Evolutionary conservation across 2,888 invertebrate species (phyloP).

Genomic region (Callinectes sapidus): DNA sequence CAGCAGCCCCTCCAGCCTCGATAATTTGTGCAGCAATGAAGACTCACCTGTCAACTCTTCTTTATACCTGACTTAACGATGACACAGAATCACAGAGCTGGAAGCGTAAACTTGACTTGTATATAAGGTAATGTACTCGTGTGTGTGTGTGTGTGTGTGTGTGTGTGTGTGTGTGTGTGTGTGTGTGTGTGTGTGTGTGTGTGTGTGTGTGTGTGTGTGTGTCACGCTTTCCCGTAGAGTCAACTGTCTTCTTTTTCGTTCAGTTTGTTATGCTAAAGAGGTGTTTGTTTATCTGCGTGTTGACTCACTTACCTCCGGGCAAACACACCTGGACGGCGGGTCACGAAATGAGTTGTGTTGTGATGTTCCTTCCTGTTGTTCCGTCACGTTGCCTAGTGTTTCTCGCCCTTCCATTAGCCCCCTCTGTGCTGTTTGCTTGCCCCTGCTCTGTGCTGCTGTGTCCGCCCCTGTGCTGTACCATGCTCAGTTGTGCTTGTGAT

Average conservation of each 20-base stretch:
- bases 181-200: neutral
- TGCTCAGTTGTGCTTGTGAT: neutral
- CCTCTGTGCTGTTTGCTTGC: too few species aligned
- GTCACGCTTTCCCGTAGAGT: neutral
- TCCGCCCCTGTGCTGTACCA: neutral
- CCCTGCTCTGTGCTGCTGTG: neutral
- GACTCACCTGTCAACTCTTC: too few species aligned
- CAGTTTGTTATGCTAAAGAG: neutral
- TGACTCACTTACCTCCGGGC: neutral
- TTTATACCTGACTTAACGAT: neutral
- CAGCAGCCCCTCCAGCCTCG: too few species aligned
- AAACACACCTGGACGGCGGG: neutral
- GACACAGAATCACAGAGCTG: neutral
- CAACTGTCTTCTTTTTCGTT: neutral
- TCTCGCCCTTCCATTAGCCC: too few species aligned
- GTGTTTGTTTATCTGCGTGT: neutral
- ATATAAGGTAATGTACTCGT: neutral
- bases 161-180: constrained; percentile 24
- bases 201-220: constrained; percentile 37
- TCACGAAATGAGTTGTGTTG: neutral
- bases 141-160: neutral
- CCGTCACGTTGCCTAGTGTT: too few species aligned
- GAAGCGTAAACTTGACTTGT: neutral
- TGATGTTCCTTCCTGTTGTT: too few species aligned
- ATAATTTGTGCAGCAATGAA: too few species aligned